These are phyloP conservation scores for Montifringilla adamsi DNA, from an alignment of 2,113 vertebrate genomes.

Conservation along the genomic window DNA sequence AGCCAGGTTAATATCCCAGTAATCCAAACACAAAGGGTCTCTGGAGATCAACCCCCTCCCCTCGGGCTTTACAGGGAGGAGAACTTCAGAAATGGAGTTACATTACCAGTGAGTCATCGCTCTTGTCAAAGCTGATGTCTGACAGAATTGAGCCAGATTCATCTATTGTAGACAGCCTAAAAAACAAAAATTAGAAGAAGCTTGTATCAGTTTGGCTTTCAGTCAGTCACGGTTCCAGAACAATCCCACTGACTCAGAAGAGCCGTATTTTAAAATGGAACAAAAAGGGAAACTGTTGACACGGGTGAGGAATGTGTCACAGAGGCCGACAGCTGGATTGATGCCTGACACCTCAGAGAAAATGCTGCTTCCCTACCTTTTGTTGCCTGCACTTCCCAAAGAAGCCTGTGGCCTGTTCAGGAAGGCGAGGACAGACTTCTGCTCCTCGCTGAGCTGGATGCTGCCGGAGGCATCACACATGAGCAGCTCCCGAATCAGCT, in stretches of 20 bases:
- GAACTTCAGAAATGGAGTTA: conserved; percentile 8
- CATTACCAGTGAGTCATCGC: conserved; percentile 93
- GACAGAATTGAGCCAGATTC: conserved; percentile 95
- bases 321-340: not conserved
- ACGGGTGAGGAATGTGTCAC: accelerated
- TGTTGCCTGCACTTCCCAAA: conserved; percentile 75
- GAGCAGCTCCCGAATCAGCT: conserved; percentile 92
- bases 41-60: not conserved
- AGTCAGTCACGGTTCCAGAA: not conserved
- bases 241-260: not conserved
- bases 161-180: conserved; percentile 91
- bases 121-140: conserved; percentile 98
- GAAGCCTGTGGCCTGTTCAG: conserved; percentile 83
- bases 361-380: conserved; percentile 75
- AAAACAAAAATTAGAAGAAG: not conserved
- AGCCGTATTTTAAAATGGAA: not conserved
- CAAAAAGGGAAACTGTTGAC: not conserved
- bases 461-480: conserved; percentile 89
- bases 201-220: not conserved
- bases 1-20: not conserved
- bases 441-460: conserved; percentile 94
- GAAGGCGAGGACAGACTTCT: conserved; percentile 91
- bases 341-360: not conserved
- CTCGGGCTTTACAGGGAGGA: not conserved
- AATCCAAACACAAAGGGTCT: not conserved